Percentiles rank a stretch among this genome's conserved stretches.
Conservation (phyloP, 2,797 vertebrate species). For the Muscicapa striata region DNA sequence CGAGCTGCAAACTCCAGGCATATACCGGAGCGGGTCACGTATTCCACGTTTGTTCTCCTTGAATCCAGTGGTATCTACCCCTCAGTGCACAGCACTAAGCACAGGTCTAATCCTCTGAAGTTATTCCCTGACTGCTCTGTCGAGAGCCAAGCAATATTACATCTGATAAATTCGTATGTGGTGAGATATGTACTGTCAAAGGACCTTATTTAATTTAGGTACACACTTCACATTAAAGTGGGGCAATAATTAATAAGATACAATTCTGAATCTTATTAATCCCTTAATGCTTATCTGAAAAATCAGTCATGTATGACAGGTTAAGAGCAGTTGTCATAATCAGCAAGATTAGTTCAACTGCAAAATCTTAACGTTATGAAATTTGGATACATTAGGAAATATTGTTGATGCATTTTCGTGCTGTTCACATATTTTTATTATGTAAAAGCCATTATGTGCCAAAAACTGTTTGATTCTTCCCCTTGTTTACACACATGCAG, state of each 20-base stretch:
- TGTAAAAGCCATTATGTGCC: background rate
- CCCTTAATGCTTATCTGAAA: slow-evolving; percentile 3
- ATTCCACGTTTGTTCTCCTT: background rate
- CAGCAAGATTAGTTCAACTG: background rate
- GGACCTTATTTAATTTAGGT: background rate
- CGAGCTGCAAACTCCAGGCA: background rate
- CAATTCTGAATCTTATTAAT: background rate
- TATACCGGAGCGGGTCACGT: background rate
- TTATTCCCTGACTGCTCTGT: background rate
- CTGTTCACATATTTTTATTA: background rate
- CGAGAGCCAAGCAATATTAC: background rate
- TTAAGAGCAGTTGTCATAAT: background rate
- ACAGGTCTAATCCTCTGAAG: background rate
- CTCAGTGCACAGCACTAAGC: background rate
- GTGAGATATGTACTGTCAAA: background rate
- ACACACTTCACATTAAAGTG: background rate
- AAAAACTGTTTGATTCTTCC: background rate
- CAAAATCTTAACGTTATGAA: background rate
- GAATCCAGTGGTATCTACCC: background rate
- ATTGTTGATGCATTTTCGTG: background rate
- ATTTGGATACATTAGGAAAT: background rate
- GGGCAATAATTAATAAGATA: background rate
- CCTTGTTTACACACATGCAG: background rate
- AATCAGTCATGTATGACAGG: background rate
- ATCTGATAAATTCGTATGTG: background rate